Base-by-base conservation (phyloP, 1,140 invertebrate species). In the Pantala flavescens region DNA sequence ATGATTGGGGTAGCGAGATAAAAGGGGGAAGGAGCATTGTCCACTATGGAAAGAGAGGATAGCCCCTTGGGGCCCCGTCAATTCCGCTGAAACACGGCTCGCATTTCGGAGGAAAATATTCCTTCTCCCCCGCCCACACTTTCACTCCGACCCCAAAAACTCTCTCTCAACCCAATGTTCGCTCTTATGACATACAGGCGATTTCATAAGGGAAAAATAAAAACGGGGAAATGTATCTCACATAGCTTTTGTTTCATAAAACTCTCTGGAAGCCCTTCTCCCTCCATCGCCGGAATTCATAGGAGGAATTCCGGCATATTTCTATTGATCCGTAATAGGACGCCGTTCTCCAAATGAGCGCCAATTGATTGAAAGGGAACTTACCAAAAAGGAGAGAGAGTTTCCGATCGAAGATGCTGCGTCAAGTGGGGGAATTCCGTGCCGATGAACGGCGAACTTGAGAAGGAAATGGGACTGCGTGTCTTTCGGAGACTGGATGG, bases 241-340 rank as follows among this genome's bases (percentile, higher is more conserved):
- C 49, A 63, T 63, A 63, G 49, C 49, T 63, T 63, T 63, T 63
- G 49, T 63, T 63, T 21, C 49, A 63, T 63, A 63, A 63, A 63
- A 63, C 49, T 63, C 49, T 63, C 16, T 21, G 49, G 49, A 21
- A 1, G 49, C 49, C 49, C n/a, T 3, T 12, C 12, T 19, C 49
- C 49, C 49, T 19, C 49, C 12, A 21, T 21, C 49, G 49, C 49
- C 49, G 49, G n/a, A 63, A 63, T 63, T 63, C 49, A 12, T 21
- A 19, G 49, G 14, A 16, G 49, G n/a, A 63, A 63, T 63, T 63
- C 16, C 49, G 49, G 49, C 49, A 63, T 63, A 63, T 63, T 63
- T 14, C 49, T 63, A 63, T 21, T 36, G 28, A 36, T 63, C 49
- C n/a, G 49, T 21, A 63, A 63, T 63, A 63, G 49, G n/a, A 21